These are phyloP conservation scores for Trachelus tabidus DNA, from an alignment of 2,888 invertebrate species.

Conservation along the genomic window DNA sequence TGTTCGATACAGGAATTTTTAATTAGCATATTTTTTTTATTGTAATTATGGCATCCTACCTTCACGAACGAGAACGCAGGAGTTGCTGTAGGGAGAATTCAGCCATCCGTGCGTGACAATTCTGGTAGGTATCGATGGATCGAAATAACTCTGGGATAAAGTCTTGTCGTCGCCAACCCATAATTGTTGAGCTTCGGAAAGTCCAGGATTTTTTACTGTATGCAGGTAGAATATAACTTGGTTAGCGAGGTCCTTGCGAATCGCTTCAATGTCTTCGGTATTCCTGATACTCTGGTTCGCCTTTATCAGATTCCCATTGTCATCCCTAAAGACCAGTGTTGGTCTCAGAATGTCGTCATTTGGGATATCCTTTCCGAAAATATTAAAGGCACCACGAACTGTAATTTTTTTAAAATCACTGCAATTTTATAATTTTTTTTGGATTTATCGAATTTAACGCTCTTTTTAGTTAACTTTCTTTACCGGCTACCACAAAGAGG, in stretches of 20 bases:
- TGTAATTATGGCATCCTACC: background rate
- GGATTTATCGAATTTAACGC: too few relatives aligned
- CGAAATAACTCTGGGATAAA: slow-evolving; percentile 7
- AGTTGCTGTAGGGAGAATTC: background rate
- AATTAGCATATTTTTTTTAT: too few relatives aligned
- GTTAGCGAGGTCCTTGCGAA: slow-evolving; percentile 1
- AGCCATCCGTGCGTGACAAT: slow-evolving; percentile 10
- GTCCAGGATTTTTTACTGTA: slow-evolving; percentile 30
- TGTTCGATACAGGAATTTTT: too few relatives aligned
- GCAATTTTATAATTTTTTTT: too few relatives aligned
- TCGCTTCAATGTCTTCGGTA: slow-evolving; percentile 10
- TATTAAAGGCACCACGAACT: too few relatives aligned
- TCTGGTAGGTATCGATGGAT: slow-evolving; percentile 6
- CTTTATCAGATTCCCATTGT: slow-evolving; percentile 32
- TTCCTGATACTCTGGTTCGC: slow-evolving; percentile 16
- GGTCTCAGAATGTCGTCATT: too few relatives aligned
- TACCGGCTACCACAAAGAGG: too few relatives aligned
- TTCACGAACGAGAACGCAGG: background rate
- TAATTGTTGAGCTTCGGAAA: background rate
- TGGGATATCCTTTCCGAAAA: too few relatives aligned
- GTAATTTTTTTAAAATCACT: too few relatives aligned
- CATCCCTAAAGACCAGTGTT: slow-evolving; percentile 9
- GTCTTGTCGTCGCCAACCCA: slow-evolving; percentile 4
- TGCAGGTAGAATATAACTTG: slow-evolving; percentile 44
- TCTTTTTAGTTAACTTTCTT: too few relatives aligned